Percentiles rank a stretch among this genome's conserved stretches.
Evolutionary conservation across 2,888 invertebrate genomes (phyloP).

Genomic region (Brenthis hecate): DNA sequence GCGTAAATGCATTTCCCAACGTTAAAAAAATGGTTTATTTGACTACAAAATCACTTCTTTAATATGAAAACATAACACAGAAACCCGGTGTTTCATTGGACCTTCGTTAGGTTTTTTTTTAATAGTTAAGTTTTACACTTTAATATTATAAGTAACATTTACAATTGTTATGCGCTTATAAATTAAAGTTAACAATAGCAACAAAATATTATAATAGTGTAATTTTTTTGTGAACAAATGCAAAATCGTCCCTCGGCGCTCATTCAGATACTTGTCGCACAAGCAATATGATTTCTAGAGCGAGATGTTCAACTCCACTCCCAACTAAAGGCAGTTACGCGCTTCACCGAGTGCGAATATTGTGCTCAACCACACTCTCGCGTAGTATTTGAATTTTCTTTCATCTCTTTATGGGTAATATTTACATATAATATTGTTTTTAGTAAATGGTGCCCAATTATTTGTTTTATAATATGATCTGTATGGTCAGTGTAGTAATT

Average conservation of each 20-base stretch:
- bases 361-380: constrained; percentile 15
- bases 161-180: too few relatives aligned
- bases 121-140: too few relatives aligned
- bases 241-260: constrained; percentile 21
- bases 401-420: not conserved
- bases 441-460: not conserved
- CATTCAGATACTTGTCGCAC: constrained; percentile 31
- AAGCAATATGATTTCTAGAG: constrained; percentile 40
- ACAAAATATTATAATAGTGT: constrained; percentile 2
- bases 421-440: too few relatives aligned
- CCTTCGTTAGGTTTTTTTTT: too few relatives aligned
- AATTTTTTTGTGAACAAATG: constrained; percentile 12
- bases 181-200: too few relatives aligned
- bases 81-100: too few relatives aligned
- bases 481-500: too few relatives aligned
- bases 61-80: too few relatives aligned
- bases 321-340: constrained; percentile 43
- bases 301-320: constrained; percentile 41
- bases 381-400: constrained; percentile 17
- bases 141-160: too few relatives aligned
- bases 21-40: too few relatives aligned
- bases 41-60: too few relatives aligned
- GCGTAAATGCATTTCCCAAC: too few relatives aligned
- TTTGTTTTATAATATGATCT: not conserved
- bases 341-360: constrained; percentile 39